phyloP scores from a whole-genome alignment of 1,140 invertebrate species.

The Drosophila erecta region DNA sequence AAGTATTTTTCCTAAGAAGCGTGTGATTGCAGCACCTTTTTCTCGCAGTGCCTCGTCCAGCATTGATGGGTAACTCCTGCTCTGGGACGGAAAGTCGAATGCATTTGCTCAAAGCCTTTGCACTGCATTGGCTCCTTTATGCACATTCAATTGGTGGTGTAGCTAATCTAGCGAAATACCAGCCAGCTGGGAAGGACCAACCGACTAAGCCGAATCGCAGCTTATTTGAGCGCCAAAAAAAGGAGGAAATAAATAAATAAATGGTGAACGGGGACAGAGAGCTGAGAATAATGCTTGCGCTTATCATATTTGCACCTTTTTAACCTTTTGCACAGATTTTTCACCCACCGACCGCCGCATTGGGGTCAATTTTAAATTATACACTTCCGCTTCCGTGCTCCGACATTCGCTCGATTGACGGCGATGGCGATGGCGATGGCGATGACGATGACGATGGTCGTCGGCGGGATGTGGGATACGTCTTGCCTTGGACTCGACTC shows the following conservation, averaged over 20 bases:
- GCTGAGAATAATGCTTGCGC: conserved; percentile 33
- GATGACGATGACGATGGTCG: background rate
- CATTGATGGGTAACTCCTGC: conserved; percentile 13
- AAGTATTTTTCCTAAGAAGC: too few relatives aligned
- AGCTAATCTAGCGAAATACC: conserved; percentile 52
- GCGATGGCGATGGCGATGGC: conserved; percentile 6
- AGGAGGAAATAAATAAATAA: background rate
- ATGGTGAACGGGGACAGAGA: background rate
- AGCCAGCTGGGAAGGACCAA: conserved; percentile 1
- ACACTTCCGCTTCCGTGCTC: conserved; percentile 76
- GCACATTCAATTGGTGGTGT: conserved; percentile 6
- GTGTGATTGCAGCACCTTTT: background rate
- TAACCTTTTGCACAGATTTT: conserved; percentile 43
- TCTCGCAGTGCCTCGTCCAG: background rate
- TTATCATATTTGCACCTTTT: conserved; percentile 75
- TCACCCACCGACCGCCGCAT: conserved; percentile 16
- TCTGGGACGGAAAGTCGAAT: conserved; percentile 6
- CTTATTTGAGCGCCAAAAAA: conserved; percentile 11
- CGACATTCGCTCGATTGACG: conserved; percentile 75
- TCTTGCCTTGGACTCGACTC: conserved; percentile 23
- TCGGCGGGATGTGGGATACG: background rate
- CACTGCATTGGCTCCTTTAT: conserved; percentile 23
- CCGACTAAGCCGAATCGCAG: conserved; percentile 20
- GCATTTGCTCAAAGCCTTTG: conserved; percentile 17
- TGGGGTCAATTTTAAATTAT: conserved; percentile 82